These are phyloP conservation scores for Leucopsar rothschildi DNA, from an alignment of 2,113 vertebrate genomes.

Conservation along the genomic window DNA sequence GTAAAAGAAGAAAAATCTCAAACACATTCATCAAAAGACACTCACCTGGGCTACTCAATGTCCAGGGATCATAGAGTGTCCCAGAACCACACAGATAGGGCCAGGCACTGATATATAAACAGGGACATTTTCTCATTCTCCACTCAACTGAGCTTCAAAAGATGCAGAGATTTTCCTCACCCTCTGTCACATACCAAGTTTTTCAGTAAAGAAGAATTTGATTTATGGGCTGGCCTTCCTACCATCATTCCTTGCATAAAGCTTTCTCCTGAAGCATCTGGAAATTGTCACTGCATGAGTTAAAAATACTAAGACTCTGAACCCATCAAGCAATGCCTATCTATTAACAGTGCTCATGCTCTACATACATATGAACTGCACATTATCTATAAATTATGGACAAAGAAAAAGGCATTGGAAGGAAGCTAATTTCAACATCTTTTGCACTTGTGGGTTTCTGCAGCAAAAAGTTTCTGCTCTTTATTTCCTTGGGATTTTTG, in stretches of 20 bases:
- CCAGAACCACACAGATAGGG: background rate
- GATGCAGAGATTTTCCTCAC: background rate
- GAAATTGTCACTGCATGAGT: background rate
- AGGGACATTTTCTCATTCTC: background rate
- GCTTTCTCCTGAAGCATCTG: slow-evolving; percentile 12
- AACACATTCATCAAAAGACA: background rate
- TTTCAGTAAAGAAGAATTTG: background rate
- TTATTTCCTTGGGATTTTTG: slow-evolving; percentile 1
- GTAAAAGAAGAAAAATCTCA: background rate
- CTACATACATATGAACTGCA: background rate
- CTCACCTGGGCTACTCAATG: background rate
- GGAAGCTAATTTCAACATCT: background rate
- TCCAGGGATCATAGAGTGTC: background rate
- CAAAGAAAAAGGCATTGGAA: background rate
- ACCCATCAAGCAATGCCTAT: background rate
- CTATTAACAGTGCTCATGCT: background rate
- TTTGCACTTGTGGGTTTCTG: background rate
- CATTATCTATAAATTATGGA: background rate
- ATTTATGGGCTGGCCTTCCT: background rate
- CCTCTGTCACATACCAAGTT: background rate
- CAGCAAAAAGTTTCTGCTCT: background rate
- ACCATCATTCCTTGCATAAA: background rate
- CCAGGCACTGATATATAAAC: background rate
- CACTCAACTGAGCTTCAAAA: background rate
- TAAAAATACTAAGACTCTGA: background rate